These are phyloP conservation scores for Torymus auratus DNA, from an alignment of 2,888 invertebrate species.

Conservation along the genomic window DNA sequence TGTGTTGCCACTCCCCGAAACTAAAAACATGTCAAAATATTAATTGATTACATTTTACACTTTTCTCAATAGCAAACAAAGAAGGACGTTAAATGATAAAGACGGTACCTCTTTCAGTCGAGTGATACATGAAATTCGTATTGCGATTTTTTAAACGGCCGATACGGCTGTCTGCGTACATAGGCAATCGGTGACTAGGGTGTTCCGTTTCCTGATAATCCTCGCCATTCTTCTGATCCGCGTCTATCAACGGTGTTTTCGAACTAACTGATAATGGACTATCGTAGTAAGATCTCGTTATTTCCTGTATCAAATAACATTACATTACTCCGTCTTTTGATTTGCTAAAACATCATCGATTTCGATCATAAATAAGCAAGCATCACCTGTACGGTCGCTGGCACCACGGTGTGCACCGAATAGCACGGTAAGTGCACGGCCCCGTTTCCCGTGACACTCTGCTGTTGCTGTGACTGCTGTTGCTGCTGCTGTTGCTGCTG, in stretches of 20 bases:
- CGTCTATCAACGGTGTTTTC: conserved; percentile 66
- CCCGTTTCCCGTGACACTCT: conserved; percentile 63
- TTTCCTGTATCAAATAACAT: conserved; percentile 49
- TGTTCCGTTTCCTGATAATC: conserved; percentile 71
- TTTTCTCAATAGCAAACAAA: too few relatives aligned
- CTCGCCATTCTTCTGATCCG: conserved; percentile 68
- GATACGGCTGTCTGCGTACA: conserved; percentile 68
- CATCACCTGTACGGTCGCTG: conserved; percentile 57
- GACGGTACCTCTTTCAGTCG: conserved; percentile 70
- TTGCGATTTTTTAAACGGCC: conserved; percentile 69
- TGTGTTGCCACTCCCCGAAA: conserved; percentile 76
- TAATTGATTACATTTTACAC: neutral
- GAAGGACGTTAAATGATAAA: too few relatives aligned
- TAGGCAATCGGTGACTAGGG: conserved; percentile 67
- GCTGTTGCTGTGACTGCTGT: conserved; percentile 50
- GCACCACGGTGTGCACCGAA: conserved; percentile 60
- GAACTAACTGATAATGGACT: conserved; percentile 67
- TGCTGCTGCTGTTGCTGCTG: conserved; percentile 54
- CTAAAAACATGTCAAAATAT: conserved; percentile 57
- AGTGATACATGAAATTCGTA: conserved; percentile 72
- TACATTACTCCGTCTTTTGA: too few relatives aligned
- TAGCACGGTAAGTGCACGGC: conserved; percentile 64
- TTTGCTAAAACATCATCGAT: too few relatives aligned
- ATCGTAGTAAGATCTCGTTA: conserved; percentile 70
- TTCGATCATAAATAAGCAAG: neutral